phyloP scores from a whole-genome alignment of 2,888 invertebrate genomes.

The Meliscaeva auricollis region DNA sequence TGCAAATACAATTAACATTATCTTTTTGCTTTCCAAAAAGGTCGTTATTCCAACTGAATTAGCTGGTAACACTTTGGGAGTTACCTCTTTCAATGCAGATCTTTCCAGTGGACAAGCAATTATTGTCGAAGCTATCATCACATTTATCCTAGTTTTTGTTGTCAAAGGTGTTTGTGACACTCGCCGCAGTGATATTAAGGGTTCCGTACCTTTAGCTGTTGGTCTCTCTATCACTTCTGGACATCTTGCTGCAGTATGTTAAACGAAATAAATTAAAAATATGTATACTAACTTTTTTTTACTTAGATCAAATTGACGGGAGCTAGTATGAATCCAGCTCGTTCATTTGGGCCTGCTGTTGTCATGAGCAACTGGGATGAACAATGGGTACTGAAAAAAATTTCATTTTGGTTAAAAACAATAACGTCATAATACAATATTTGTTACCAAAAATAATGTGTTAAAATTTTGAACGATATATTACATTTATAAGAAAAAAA shows the following conservation, averaged over 20 bases:
- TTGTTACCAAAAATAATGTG: too few relatives aligned
- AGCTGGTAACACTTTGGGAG: slow-evolving; percentile 86
- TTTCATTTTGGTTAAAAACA: too few relatives aligned
- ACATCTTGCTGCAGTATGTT: slow-evolving; percentile 93
- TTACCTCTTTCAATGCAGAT: slow-evolving; percentile 86
- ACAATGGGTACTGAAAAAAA: slow-evolving; percentile 88
- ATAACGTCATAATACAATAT: too few relatives aligned
- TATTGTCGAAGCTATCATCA: slow-evolving; percentile 93
- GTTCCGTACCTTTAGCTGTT: slow-evolving; percentile 93
- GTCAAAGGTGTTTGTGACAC: slow-evolving; percentile 94
- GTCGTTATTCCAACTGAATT: slow-evolving; percentile 85
- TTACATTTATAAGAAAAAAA: too few relatives aligned
- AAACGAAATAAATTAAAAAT: not conserved
- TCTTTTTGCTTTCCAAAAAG: slow-evolving; percentile 62
- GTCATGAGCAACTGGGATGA: slow-evolving; percentile 90
- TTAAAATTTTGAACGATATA: too few relatives aligned
- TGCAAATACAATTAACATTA: not conserved
- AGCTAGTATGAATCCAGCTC: slow-evolving; percentile 96
- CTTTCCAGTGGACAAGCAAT: slow-evolving; percentile 91
- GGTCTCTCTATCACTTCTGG: slow-evolving; percentile 94
- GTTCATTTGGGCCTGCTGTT: slow-evolving; percentile 94
- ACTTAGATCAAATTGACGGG: slow-evolving; percentile 91
- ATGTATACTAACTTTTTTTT: not conserved
- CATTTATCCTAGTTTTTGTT: slow-evolving; percentile 93
- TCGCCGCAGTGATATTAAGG: slow-evolving; percentile 91